Evolutionary conservation across 2,888 invertebrate genomes (phyloP).

Genomic region (Craniophora ligustri): DNA sequence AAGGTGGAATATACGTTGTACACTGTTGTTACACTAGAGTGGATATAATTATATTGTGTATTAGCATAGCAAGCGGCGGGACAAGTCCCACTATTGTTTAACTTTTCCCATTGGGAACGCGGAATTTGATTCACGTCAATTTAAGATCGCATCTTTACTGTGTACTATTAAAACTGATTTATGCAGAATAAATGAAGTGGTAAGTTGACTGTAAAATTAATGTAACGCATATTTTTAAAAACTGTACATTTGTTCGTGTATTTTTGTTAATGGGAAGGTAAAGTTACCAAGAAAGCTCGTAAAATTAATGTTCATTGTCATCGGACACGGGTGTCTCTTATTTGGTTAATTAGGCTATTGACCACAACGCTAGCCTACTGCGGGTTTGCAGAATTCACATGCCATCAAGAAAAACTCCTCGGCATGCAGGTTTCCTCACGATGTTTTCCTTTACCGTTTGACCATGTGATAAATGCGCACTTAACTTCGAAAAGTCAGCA

Average conservation of each 20-base stretch:
- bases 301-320: too few species aligned
- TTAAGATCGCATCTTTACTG: conserved; percentile 46
- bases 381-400: too few species aligned
- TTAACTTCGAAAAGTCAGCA: too few species aligned
- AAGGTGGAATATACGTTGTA: conserved; percentile 24
- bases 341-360: too few species aligned
- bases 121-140: conserved; percentile 51
- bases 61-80: conserved; percentile 52
- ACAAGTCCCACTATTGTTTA: conserved; percentile 56
- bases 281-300: too few species aligned
- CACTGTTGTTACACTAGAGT: conserved; percentile 35
- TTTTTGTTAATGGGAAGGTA: background rate
- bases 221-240: conserved; percentile 10
- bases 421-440: too few species aligned
- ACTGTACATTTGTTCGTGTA: background rate
- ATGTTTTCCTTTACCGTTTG: too few species aligned
- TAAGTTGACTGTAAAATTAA: conserved; percentile 24
- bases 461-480: too few species aligned
- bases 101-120: conserved; percentile 51
- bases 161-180: conserved; percentile 39
- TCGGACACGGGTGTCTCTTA: too few species aligned
- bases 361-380: too few species aligned
- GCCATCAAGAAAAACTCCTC: too few species aligned
- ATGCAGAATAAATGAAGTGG: conserved; percentile 36
- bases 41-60: conserved; percentile 48